A percentile compares a stretch with the other conserved stretches of the same genome.
Conservation (phyloP, 2,797 vertebrate genomes). For the Falco peregrinus region DNA sequence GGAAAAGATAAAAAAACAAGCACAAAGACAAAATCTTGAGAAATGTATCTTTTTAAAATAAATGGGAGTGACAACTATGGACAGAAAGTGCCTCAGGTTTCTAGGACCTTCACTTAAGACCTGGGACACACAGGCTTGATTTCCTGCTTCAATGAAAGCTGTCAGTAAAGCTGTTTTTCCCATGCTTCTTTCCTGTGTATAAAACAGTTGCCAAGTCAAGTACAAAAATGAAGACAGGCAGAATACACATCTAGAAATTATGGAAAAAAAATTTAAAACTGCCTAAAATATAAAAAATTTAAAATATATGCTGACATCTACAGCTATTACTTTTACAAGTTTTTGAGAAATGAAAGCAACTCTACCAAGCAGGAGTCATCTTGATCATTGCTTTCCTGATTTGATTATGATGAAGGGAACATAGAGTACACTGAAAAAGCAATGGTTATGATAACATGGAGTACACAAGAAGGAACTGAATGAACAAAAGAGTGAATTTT, state of each 20-base stretch:
- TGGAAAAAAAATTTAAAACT: not conserved
- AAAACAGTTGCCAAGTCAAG: not conserved
- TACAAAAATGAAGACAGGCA: not conserved
- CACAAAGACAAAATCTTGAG: not conserved
- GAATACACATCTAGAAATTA: not conserved
- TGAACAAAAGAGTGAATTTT: not conserved
- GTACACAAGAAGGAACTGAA: not conserved
- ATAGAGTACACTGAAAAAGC: not conserved
- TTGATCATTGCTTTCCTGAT: not conserved
- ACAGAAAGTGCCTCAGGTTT: not conserved
- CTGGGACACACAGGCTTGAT: not conserved
- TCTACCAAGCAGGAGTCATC: not conserved
- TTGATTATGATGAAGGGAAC: not conserved
- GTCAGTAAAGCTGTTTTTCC: not conserved
- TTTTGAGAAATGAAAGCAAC: not conserved
- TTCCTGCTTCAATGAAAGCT: not conserved
- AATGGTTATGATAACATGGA: not conserved
- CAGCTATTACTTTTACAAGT: not conserved
- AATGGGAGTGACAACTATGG: not conserved
- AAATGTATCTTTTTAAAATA: not conserved
- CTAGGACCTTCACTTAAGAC: not conserved
- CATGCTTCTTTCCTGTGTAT: not conserved
- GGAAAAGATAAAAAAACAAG: not conserved
- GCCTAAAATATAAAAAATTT: not conserved
- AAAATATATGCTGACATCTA: not conserved